phyloP scores from a whole-genome alignment of 2,113 vertebrate species.

The Erythrocercus mccallii region DNA sequence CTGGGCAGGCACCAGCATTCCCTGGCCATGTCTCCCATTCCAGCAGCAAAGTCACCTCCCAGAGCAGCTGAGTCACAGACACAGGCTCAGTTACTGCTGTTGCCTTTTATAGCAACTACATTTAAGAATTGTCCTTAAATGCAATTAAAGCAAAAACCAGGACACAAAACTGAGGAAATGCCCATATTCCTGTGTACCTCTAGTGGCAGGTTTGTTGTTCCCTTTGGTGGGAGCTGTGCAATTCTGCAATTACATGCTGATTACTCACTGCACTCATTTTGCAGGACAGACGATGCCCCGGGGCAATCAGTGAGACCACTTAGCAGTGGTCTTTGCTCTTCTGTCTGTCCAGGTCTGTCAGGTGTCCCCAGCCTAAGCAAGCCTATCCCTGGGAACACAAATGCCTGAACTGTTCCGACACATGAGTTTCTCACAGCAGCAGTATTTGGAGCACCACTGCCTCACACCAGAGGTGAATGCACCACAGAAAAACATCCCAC shows the following conservation, averaged over 20 bases:
- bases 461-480: neutral
- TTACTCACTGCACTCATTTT: neutral
- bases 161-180: neutral
- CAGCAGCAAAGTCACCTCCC: neutral
- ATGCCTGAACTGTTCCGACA: rapidly evolving
- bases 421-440: rapidly evolving
- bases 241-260: neutral
- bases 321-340: neutral
- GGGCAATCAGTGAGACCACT: neutral
- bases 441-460: too few species aligned
- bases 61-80: neutral
- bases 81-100: neutral
- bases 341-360: neutral
- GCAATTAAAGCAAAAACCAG: neutral
- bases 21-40: neutral
- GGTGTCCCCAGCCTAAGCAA: neutral
- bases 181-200: neutral
- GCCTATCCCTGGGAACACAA: neutral
- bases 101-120: neutral
- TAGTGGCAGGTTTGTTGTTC: neutral
- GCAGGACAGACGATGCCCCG: neutral
- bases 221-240: neutral
- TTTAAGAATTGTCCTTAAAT: neutral
- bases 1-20: neutral
- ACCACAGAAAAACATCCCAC: neutral